phyloP scores from a whole-genome alignment of 2,888 invertebrate genomes.

The Elegia similella region DNA sequence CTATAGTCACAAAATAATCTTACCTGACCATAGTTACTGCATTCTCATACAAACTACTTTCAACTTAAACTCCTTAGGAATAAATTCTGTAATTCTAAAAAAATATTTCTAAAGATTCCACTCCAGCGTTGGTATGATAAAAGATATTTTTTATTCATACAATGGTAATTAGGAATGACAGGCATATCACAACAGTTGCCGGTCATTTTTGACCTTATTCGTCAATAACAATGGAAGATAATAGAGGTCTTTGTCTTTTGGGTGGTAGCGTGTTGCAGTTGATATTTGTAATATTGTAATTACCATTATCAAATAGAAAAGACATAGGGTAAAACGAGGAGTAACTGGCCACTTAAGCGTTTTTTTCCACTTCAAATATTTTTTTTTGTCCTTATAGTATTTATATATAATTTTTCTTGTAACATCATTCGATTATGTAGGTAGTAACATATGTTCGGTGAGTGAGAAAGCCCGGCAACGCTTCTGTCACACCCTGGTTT shows the following conservation, averaged over 20 bases:
- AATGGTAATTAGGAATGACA: slow-evolving; percentile 34
- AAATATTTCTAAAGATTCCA: slow-evolving; percentile 3
- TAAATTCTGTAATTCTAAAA: neutral
- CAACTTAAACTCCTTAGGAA: neutral
- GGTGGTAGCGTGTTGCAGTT: slow-evolving; percentile 9
- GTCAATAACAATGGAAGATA: slow-evolving; percentile 10
- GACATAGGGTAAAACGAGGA: too few species aligned
- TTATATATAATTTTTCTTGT: too few species aligned
- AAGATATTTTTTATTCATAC: slow-evolving; percentile 28
- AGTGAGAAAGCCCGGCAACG: too few species aligned
- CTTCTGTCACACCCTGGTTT: too few species aligned
- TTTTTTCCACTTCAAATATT: too few species aligned
- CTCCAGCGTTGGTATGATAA: slow-evolving; percentile 21
- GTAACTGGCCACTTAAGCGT: too few species aligned
- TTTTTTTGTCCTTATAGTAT: too few species aligned
- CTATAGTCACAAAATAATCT: slow-evolving; percentile 21
- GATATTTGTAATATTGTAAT: neutral
- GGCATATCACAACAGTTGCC: slow-evolving; percentile 20
- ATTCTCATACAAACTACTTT: neutral
- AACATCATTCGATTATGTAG: too few species aligned
- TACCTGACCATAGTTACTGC: slow-evolving; percentile 1
- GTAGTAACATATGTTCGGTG: too few species aligned
- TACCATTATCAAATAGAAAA: too few species aligned
- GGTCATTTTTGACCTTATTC: slow-evolving; percentile 18
- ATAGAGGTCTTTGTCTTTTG: slow-evolving; percentile 16